Evolutionary conservation across 2,888 invertebrate genomes (phyloP).

Genomic region (Oxyscelio sp.): DNA sequence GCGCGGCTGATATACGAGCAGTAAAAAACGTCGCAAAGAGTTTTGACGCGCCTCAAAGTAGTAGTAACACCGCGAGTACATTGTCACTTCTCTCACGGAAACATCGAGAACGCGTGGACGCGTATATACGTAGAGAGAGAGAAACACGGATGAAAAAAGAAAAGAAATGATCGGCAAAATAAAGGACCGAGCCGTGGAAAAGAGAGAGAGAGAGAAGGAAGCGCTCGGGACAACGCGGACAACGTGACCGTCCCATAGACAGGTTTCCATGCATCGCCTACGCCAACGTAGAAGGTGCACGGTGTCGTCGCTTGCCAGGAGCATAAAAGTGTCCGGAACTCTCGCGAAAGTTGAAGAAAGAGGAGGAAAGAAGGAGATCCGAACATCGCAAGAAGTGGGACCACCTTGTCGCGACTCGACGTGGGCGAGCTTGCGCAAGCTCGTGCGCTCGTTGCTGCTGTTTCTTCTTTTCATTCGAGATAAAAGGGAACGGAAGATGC

Average conservation of each 20-base stretch:
- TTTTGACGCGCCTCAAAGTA: constrained; percentile 74
- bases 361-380: constrained; percentile 62
- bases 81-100: constrained; percentile 61
- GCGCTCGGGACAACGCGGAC: constrained; percentile 62
- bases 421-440: constrained; percentile 87
- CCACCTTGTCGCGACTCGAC: constrained; percentile 84
- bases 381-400: constrained; percentile 82
- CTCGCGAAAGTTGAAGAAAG: constrained; percentile 63
- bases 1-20: constrained; percentile 81
- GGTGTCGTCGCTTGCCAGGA: constrained; percentile 85
- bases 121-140: constrained; percentile 41
- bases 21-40: constrained; percentile 81
- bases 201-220: constrained; percentile 71
- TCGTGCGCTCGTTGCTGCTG: constrained; percentile 70
- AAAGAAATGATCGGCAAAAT: constrained; percentile 60
- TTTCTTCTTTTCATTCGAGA: constrained; percentile 67
- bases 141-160: constrained; percentile 54
- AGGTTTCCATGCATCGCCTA: constrained; percentile 85
- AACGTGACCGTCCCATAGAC: constrained; percentile 75
- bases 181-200: constrained; percentile 59
- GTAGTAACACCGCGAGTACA: constrained; percentile 70
- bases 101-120: constrained; percentile 58
- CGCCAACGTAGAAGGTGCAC: constrained; percentile 82
- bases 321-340: constrained; percentile 86
- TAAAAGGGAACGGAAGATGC: constrained; percentile 63